Evolutionary conservation across 2,797 vertebrate genomes (phyloP).

Genomic region (Tangara arthus): DNA sequence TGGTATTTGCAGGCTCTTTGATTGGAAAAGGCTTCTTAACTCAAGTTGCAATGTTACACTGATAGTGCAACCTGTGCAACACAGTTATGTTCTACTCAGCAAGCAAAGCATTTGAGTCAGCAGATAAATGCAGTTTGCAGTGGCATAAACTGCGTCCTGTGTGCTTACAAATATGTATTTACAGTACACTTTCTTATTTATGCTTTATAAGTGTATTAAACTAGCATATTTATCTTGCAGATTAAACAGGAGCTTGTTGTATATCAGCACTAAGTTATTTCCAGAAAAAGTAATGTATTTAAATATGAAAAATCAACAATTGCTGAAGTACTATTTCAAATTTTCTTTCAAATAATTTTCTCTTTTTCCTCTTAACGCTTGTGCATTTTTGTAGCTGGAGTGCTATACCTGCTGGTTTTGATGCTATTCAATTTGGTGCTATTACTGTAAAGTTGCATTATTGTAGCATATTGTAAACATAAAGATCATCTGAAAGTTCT

Average conservation of each 20-base stretch:
- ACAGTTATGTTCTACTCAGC: neutral
- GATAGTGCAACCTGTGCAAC: neutral
- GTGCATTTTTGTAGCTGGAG: neutral
- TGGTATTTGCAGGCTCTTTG: neutral
- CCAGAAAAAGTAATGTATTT: conserved; percentile 21
- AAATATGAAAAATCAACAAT: conserved; percentile 16
- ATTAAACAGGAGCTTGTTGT: neutral
- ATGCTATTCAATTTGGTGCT: conserved; percentile 1
- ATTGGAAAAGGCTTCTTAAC: neutral
- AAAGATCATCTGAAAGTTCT: neutral
- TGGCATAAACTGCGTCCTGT: neutral
- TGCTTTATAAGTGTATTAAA: neutral
- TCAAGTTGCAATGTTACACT: neutral
- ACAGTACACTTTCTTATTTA: neutral
- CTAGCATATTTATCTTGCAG: neutral
- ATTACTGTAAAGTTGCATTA: neutral
- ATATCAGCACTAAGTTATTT: conserved; percentile 2
- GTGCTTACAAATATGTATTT: conserved; percentile 1
- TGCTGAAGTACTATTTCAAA: conserved; percentile 18
- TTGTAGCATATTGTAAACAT: neutral
- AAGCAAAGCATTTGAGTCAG: neutral
- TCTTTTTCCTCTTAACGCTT: neutral
- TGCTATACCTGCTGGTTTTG: conserved; percentile 10
- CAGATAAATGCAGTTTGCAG: neutral
- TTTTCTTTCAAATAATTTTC: conserved; percentile 8